Conservation (phyloP, 2,113 vertebrate genomes). For the Protomyctophum bolini region DNA sequence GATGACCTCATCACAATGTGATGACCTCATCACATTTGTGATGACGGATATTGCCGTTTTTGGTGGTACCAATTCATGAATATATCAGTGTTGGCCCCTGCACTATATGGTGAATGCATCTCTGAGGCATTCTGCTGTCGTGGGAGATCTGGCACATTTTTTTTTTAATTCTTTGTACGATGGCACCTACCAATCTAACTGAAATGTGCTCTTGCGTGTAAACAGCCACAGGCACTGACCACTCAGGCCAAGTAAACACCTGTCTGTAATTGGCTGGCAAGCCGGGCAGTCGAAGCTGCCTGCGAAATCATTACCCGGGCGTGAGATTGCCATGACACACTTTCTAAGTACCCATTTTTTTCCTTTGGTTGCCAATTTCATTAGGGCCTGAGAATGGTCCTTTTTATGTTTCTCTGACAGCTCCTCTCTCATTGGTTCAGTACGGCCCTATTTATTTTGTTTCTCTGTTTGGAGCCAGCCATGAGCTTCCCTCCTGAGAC, state of each 20-base stretch:
- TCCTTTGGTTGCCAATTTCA: constrained; percentile 54
- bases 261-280: constrained; percentile 56
- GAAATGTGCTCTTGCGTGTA: constrained; percentile 42
- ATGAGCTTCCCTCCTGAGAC: constrained; percentile 39
- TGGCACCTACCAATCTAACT: constrained; percentile 52
- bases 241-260: constrained; percentile 56
- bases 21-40: no score
- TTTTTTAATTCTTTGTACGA: neutral
- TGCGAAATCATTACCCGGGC: constrained; percentile 41
- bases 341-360: constrained; percentile 16
- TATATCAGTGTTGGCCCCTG: no score
- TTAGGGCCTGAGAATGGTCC: constrained; percentile 29
- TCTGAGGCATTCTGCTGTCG: no score
- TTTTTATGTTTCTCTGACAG: constrained; percentile 40
- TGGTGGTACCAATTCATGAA: no score
- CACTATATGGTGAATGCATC: no score
- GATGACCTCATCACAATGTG: no score
- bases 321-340: constrained; percentile 46
- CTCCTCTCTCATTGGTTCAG: neutral
- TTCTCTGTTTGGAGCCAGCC: constrained; percentile 33
- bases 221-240: constrained; percentile 45
- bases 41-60: no score
- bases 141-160: neutral
- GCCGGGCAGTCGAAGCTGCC: constrained; percentile 27
- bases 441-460: constrained; percentile 39